Evolutionary conservation across 2,888 invertebrate species (phyloP).

Genomic region (Drosophila barbarae): DNA sequence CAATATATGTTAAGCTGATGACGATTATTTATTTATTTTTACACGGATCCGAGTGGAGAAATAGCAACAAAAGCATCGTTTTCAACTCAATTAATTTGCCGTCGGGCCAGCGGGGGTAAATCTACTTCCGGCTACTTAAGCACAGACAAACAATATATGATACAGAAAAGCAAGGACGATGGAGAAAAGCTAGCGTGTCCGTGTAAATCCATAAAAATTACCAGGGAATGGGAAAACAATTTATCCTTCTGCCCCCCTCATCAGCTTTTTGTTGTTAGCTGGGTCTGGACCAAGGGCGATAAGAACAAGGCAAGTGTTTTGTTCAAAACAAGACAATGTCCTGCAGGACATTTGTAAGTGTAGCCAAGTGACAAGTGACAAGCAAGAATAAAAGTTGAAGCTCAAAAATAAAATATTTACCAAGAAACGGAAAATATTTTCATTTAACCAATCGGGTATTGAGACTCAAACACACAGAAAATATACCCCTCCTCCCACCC

Average conservation of each 20-base stretch:
- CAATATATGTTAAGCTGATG: slow-evolving; percentile 70
- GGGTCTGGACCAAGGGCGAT: slow-evolving; percentile 23
- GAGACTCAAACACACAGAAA: slow-evolving; percentile 15
- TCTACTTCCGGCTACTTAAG: slow-evolving; percentile 70
- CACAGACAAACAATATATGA: slow-evolving; percentile 47
- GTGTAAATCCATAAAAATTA: slow-evolving; percentile 74
- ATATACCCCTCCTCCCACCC: slow-evolving; percentile 15
- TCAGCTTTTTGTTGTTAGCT: slow-evolving; percentile 4
- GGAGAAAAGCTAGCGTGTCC: slow-evolving; percentile 40
- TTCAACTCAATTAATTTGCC: slow-evolving; percentile 71
- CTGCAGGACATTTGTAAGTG: slow-evolving; percentile 20
- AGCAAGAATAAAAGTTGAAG: slow-evolving; percentile 13
- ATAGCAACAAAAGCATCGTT: slow-evolving; percentile 40
- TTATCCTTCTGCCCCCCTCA: slow-evolving; percentile 33
- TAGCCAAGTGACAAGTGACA: slow-evolving; percentile 45
- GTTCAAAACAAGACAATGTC: slow-evolving; percentile 32
- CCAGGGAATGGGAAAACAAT: slow-evolving; percentile 55
- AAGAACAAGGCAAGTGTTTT: slow-evolving; percentile 31
- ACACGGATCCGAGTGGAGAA: slow-evolving; percentile 17
- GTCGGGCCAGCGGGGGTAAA: slow-evolving; percentile 7
- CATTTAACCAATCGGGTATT: slow-evolving; percentile 14
- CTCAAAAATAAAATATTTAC: slow-evolving; percentile 23
- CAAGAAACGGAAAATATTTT: slow-evolving; percentile 31
- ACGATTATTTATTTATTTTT: slow-evolving; percentile 73
- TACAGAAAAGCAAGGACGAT: not conserved